Conservation (phyloP, 2,888 invertebrate genomes). For the Aphodius granarius region DNA sequence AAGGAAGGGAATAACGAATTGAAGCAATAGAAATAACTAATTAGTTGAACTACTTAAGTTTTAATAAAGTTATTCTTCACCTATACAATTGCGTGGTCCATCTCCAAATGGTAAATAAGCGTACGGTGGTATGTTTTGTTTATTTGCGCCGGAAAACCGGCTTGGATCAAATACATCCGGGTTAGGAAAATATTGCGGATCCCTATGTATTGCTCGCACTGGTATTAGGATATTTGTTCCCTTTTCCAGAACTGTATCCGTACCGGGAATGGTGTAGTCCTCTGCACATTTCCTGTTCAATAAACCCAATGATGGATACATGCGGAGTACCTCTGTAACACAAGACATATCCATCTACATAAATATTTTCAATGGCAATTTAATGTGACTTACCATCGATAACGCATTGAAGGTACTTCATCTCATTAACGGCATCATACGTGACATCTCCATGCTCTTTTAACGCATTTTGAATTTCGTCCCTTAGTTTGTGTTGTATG, state of each 20-base stretch:
- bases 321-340: slow-evolving; percentile 52
- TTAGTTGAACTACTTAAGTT: too few species aligned
- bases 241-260: slow-evolving; percentile 44
- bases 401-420: slow-evolving; percentile 56
- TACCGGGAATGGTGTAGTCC: slow-evolving; percentile 45
- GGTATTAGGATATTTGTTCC: slow-evolving; percentile 47
- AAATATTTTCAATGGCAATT: background rate
- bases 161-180: slow-evolving; percentile 54
- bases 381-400: slow-evolving; percentile 36
- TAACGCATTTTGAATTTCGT: slow-evolving; percentile 51
- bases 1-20: too few species aligned
- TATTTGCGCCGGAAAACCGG: slow-evolving; percentile 48
- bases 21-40: too few species aligned
- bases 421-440: slow-evolving; percentile 54
- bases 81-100: slow-evolving; percentile 53
- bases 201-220: slow-evolving; percentile 50
- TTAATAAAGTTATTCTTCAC: slow-evolving; percentile 33
- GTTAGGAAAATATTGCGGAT: slow-evolving; percentile 52
- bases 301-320: slow-evolving; percentile 51
- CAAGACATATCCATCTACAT: background rate
- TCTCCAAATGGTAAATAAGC: slow-evolving; percentile 52
- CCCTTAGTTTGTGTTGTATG: slow-evolving; percentile 51
- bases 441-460: slow-evolving; percentile 49
- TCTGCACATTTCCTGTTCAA: slow-evolving; percentile 46
- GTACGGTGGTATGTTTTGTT: slow-evolving; percentile 41